Base-by-base conservation (phyloP, 1,140 invertebrate species). In the Notospermus geniculatus region DNA sequence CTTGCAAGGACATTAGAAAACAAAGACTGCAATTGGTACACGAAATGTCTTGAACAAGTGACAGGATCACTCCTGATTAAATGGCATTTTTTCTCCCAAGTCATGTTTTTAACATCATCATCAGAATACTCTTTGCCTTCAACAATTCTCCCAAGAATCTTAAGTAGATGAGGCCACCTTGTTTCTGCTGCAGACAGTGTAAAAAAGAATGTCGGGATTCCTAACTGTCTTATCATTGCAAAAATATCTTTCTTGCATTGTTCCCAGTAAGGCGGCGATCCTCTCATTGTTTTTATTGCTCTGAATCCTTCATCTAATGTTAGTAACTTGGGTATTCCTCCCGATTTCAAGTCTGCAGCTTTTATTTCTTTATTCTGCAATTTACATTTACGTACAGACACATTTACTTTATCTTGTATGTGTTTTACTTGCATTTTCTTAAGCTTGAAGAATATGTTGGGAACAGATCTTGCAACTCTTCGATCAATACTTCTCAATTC, bases 371-470 rank as follows among this genome's bases (percentile, higher is more conserved):
- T 61, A 32, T 54, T 60, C 22, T 64, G 32, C 57, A 54, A 53
- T 56, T 69, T 62, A 45, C 57, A 58, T 43, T 54, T 62, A 19
- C 68, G 28, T 11, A 67, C 55, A 28, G 65, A 56, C 11, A 69
- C 53, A 30, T 39, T 41, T 1, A 63, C 62, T 57, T 63, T 60
- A 32, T 64, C 68, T 23, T 39, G 36, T 29, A 69, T 45, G 32
- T 64, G 64, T 52, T 69, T 69, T n/a, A 69, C 53, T 53, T 69
- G 65, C 15, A 69, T 36, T 62, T 64, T 69, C 53, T 69, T 67
- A 15, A 62, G 23, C 67, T 67, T 54, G 57, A 69, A 61, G 64
- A 69, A 17, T 64, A 32, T 53, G 67, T 70, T 39, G 28, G 59
- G 53, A 32, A 63, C 56, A 27, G 57, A 65, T 1, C 9, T 62